Conservation (phyloP, 2,888 invertebrate genomes). For the Dynastes hyllus region DNA sequence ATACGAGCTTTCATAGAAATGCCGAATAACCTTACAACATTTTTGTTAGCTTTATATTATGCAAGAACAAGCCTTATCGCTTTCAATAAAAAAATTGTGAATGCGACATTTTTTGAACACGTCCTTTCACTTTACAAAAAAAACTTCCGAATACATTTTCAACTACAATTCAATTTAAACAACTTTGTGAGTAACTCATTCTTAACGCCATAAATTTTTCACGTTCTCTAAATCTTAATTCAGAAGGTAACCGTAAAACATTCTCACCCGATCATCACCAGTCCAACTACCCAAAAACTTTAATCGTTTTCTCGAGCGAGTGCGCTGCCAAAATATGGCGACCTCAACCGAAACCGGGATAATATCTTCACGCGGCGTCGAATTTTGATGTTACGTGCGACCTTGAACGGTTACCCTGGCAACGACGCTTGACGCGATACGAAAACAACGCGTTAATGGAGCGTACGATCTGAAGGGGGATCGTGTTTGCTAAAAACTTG, state of each 20-base stretch:
- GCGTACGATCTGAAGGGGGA: constrained; percentile 24
- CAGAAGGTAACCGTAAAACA: neutral
- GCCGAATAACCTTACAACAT: no score
- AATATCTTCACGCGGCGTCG: neutral
- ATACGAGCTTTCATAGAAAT: no score
- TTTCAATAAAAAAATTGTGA: no score
- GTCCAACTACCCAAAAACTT: neutral
- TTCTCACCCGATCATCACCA: neutral
- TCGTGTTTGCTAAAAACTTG: constrained; percentile 35
- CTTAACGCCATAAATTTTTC: no score
- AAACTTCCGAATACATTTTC: no score
- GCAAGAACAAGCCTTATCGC: no score
- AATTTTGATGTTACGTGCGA: constrained; percentile 1
- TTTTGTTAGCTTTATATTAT: no score
- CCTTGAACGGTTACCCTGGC: constrained; percentile 21
- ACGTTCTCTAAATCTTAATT: no score
- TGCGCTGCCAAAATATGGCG: neutral
- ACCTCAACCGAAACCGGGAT: neutral
- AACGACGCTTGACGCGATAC: constrained; percentile 1
- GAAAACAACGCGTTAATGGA: constrained; percentile 45
- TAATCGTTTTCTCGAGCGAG: constrained; percentile 3
- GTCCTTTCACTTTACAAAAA: no score
- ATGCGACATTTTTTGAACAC: no score
- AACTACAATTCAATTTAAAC: no score
- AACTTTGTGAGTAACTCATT: no score